Base-by-base conservation (phyloP, 2,888 invertebrate species). In the Lithosia quadra region DNA sequence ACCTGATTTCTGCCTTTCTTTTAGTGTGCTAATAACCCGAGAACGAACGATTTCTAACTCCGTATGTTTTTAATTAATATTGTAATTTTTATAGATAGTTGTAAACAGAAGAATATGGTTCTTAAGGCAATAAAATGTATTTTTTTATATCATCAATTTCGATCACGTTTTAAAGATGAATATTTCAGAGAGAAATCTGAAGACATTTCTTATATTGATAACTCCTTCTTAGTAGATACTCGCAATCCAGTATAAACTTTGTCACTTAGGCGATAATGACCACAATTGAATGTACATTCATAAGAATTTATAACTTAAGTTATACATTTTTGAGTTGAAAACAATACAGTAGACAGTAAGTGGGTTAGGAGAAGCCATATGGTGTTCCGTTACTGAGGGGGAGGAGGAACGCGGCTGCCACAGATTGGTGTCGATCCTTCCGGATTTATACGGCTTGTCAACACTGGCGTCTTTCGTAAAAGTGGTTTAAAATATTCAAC, bases 361-460 rank as follows among this genome's bases (percentile, higher is more conserved):
- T 36, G 61, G 39, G 28, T 63, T 58, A 18, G 28, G 75, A 63
- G 76, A 73, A 81, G 72, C 75, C 71, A 21, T 67, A 24, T 24
- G 58, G 72, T 73, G 36, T 82, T 58, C 49, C 53, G 55, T 80
- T 75, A 76, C 76, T 15, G 60, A 69, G 63, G 65, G 60, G 55
- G 56, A 73, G 72, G 63, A 18, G n/a, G 69, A 55, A 65, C 68
- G 64, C 74, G 76, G 79, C 63, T 56, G 73, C 75, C 63, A 61
- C 76, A 76, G 84, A 84, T 81, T 82, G 68, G 66, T 73, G 71
- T 43, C 71, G 66, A 64, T 67, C 67, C 75, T 84, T 83, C 84
- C 84, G 84, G 76, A 73, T 71, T 83, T 79, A 77, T 80, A 78
- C 39, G 84, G 83, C 77, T 76, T 81, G 49, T 34, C 43, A 49